These are phyloP conservation scores for Zophobas morio DNA, from an alignment of 1,140 invertebrate species.

Conservation along the genomic window DNA sequence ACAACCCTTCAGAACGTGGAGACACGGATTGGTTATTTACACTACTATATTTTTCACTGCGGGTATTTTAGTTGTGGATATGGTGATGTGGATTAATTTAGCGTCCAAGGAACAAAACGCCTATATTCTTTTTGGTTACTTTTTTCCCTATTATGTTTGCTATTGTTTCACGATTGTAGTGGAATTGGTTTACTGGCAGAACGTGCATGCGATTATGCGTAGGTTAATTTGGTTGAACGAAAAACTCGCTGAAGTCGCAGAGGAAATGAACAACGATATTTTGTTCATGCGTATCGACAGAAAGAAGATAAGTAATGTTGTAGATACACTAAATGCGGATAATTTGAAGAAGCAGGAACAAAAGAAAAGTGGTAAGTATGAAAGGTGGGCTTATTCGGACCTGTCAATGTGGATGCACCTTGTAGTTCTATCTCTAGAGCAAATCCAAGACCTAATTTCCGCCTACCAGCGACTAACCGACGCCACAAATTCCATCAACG, in stretches of 20 bases:
- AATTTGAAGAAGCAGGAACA: background rate
- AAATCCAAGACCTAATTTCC: slow-evolving; percentile 5
- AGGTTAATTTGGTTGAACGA: slow-evolving; percentile 9
- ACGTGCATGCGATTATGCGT: slow-evolving; percentile 11
- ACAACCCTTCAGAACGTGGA: slow-evolving; percentile 2
- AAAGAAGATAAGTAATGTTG: slow-evolving; percentile 10
- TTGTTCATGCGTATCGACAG: slow-evolving; percentile 1
- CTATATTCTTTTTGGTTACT: background rate
- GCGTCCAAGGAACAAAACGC: background rate
- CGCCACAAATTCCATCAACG: slow-evolving; percentile 16
- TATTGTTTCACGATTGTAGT: slow-evolving; percentile 18
- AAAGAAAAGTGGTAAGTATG: background rate
- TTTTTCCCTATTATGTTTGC: slow-evolving; percentile 10
- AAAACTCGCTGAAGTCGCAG: background rate
- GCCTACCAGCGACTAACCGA: slow-evolving; percentile 23
- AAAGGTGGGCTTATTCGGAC: background rate
- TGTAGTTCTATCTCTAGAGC: background rate
- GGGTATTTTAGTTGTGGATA: background rate
- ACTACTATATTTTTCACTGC: slow-evolving; percentile 6
- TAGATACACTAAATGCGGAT: background rate
- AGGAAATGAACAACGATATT: background rate
- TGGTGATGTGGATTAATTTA: slow-evolving; percentile 11
- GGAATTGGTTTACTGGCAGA: slow-evolving; percentile 19
- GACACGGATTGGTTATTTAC: background rate
- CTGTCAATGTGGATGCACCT: background rate